Evolutionary conservation across 2,113 vertebrate species (phyloP).

Genomic region (Pseudorhombus dupliciocellatus): DNA sequence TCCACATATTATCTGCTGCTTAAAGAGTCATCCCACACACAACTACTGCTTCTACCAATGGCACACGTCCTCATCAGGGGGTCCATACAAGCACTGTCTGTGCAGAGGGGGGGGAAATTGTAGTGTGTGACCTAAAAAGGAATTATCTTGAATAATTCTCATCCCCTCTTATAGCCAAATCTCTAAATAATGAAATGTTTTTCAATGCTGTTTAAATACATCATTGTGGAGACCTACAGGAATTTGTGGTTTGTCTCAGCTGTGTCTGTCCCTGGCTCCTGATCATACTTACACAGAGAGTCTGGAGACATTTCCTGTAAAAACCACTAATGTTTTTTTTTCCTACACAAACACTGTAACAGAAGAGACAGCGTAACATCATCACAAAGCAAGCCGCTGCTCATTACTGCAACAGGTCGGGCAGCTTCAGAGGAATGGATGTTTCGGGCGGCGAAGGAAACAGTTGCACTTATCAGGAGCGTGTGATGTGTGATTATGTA

Average conservation of each 20-base stretch:
- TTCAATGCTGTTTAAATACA: too few relatives aligned
- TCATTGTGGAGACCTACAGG: not conserved
- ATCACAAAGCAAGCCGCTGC: not conserved
- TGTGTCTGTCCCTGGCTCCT: not conserved
- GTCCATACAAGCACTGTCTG: not conserved
- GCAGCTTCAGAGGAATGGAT: not conserved
- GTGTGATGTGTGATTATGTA: not conserved
- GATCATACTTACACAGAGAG: not conserved
- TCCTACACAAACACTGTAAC: not conserved
- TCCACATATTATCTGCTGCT: conserved; percentile 34
- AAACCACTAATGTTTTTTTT: not conserved
- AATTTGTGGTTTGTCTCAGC: not conserved
- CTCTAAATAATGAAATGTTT: too few relatives aligned
- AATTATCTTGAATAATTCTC: too few relatives aligned
- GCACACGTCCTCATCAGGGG: not conserved
- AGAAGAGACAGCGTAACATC: not conserved
- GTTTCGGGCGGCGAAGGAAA: not conserved
- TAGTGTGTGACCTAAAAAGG: too few relatives aligned
- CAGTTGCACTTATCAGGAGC: not conserved
- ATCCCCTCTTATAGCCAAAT: too few relatives aligned
- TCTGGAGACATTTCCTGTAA: not conserved
- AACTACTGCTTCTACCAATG: not conserved
- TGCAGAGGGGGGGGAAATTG: too few relatives aligned
- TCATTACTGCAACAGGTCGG: not conserved
- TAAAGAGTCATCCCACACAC: conserved; percentile 23